Base-by-base conservation (phyloP, 2,888 invertebrate genomes). In the Endotricha flammealis region DNA sequence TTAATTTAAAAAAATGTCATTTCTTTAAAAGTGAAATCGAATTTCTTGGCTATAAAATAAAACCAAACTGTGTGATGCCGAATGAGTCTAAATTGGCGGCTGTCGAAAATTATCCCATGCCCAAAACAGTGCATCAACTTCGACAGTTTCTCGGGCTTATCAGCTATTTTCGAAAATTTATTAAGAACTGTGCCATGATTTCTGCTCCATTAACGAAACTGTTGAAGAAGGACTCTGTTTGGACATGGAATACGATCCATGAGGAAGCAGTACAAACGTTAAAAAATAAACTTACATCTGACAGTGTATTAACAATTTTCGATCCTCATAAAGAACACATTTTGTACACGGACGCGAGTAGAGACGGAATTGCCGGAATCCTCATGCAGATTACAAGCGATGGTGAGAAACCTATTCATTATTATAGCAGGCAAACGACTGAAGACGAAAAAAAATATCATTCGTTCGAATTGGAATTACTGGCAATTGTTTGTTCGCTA, bases 321-420 rank as follows among this genome's bases (percentile, higher is more conserved):
- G 49, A 61, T 32, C 50, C 46, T 0, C 33, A 33, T 1, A 43
- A 41, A 4, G 35, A 43, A 25, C 46, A 40, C 5, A 47, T 63
- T 11, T 36, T 64, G 1, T 67, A 67, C 29, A 68, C 67, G 0
- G 68, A 69, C 31, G 69, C 69, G 0, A 63, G 65, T 39, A 22
- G 52, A 4, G 41, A 50, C 0, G 65, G 68, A 3, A 11, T 65
- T 9, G 60, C 58, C 6, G 57, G 61, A 5, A 56, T 64, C 3
- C 11, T 69, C 1, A 38, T 65, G 17, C 65, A 63, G 35, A 36
- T 46, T 3, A 44, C 39, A 0, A 39, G 47, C 0, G 34, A 48
- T 2, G 38, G 36, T 1, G 53, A 48, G 33, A 50, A 50, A 27
- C 63, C 55, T 56, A 2, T 56, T 44, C 1, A 71, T 54, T 55